Evolutionary conservation across 92 coral and sea anemone genomes (phyloP).

Genomic region (Siderastrea radians): DNA sequence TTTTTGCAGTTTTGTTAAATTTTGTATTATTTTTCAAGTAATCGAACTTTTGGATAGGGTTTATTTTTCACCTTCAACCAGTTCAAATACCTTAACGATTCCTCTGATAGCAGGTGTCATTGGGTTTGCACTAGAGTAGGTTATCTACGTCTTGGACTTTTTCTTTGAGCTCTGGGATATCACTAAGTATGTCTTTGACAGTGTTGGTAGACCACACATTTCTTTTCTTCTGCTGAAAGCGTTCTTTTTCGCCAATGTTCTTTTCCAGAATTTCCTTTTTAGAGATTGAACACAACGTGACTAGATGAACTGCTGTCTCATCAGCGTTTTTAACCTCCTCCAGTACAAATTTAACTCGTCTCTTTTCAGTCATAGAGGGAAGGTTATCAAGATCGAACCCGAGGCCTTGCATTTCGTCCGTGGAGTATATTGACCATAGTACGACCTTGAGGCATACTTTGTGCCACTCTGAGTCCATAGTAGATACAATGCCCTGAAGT

Average conservation of each 20-base stretch:
- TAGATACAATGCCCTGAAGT: conserved; percentile 44
- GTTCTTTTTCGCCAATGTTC: conserved; percentile 27
- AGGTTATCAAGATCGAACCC: conserved; percentile 18
- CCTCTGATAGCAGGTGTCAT: conserved; percentile 30
- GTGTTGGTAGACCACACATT: conserved; percentile 23
- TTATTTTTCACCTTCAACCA: too few species aligned
- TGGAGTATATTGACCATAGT: conserved; percentile 32
- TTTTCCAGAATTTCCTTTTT: conserved; percentile 35
- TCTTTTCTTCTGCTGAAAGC: conserved; percentile 32
- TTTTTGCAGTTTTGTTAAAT: too few species aligned
- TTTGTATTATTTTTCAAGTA: too few species aligned
- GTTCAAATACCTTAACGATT: too few species aligned
- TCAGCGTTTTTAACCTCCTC: conserved; percentile 49
- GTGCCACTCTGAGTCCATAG: conserved; percentile 49
- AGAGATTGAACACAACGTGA: conserved; percentile 43
- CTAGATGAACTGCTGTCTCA: conserved; percentile 29
- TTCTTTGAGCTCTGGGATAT: conserved; percentile 31
- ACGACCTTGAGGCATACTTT: conserved; percentile 31
- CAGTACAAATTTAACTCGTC: conserved; percentile 24
- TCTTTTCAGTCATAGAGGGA: conserved; percentile 3
- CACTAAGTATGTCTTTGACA: conserved; percentile 29
- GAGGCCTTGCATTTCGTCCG: conserved; percentile 19
- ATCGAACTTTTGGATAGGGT: too few species aligned
- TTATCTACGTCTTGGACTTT: conserved; percentile 27
- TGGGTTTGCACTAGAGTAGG: conserved; percentile 24